These are phyloP conservation scores for Andrena bucephala DNA, from an alignment of 2,888 invertebrate species.

Conservation along the genomic window DNA sequence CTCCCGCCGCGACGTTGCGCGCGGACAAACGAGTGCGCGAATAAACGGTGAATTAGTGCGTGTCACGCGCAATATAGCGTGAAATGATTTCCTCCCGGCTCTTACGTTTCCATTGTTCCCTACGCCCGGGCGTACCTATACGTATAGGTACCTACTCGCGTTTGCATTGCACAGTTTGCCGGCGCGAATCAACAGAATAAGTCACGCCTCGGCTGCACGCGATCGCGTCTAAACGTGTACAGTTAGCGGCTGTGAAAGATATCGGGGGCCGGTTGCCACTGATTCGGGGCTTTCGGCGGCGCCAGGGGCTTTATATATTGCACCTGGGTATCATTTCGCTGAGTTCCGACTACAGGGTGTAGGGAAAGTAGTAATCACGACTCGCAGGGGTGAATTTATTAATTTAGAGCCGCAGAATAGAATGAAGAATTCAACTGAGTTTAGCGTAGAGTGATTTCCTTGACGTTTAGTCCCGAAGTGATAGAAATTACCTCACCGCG, in stretches of 20 bases:
- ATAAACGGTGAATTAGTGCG: slow-evolving; percentile 61
- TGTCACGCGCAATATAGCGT: slow-evolving; percentile 58
- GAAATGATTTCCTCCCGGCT: slow-evolving; percentile 56
- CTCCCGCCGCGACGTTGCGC: neutral
- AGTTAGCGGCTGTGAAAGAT: slow-evolving; percentile 28
- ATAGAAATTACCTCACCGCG: too few species aligned
- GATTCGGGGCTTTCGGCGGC: neutral
- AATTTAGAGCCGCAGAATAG: too few species aligned
- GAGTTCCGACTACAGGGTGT: neutral
- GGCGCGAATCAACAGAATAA: slow-evolving; percentile 50
- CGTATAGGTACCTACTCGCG: slow-evolving; percentile 11
- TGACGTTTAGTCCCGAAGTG: too few species aligned
- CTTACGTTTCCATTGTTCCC: slow-evolving; percentile 51
- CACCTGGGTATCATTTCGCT: neutral
- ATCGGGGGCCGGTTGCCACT: slow-evolving; percentile 19
- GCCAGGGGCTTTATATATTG: neutral
- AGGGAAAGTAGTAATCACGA: too few species aligned
- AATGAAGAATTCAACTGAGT: too few species aligned
- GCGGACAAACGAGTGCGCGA: slow-evolving; percentile 40
- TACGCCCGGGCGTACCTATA: slow-evolving; percentile 14
- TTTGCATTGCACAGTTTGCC: slow-evolving; percentile 45
- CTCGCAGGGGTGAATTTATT: too few species aligned
- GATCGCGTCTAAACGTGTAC: slow-evolving; percentile 36
- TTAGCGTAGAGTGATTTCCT: too few species aligned
- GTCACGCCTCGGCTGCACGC: slow-evolving; percentile 59